Conservation (phyloP, 1,140 invertebrate species). For the Hydropsyche tenuis region DNA sequence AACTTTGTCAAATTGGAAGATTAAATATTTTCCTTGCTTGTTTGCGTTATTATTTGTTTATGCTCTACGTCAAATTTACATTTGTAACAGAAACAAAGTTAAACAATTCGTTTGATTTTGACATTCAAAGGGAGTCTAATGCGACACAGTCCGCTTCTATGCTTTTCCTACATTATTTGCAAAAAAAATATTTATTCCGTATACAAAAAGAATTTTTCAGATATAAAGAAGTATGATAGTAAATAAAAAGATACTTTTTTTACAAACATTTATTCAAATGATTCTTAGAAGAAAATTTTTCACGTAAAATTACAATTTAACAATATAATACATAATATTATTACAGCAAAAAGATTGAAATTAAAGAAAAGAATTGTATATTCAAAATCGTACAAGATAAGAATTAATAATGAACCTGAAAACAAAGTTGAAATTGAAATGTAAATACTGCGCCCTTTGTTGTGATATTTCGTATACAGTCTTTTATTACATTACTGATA, state of each 20-base stretch:
- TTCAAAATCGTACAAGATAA: no score
- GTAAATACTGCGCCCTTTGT: no score
- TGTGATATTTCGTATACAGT: not conserved
- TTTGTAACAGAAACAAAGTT: slow-evolving; percentile 20
- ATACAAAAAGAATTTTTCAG: not conserved
- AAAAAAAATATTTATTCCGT: not conserved
- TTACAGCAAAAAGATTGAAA: no score
- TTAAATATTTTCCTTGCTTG: slow-evolving; percentile 7
- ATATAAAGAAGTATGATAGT: not conserved
- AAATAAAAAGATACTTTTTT: not conserved
- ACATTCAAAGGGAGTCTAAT: slow-evolving; percentile 20
- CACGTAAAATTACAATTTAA: no score
- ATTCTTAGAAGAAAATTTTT: no score
- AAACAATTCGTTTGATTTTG: slow-evolving; percentile 28
- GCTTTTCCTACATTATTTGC: slow-evolving; percentile 7
- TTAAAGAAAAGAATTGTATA: no score
- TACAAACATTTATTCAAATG: not conserved
- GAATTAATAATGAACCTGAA: no score
- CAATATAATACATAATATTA: no score
- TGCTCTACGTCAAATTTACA: not conserved
- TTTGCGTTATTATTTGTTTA: slow-evolving; percentile 13
- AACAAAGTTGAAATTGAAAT: no score
- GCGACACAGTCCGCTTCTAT: slow-evolving; percentile 7
- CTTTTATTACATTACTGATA: slow-evolving; percentile 8
- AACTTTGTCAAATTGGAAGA: slow-evolving; percentile 1